phyloP scores from a whole-genome alignment of 2,113 vertebrate genomes.

The Hemibagrus wyckioides region DNA sequence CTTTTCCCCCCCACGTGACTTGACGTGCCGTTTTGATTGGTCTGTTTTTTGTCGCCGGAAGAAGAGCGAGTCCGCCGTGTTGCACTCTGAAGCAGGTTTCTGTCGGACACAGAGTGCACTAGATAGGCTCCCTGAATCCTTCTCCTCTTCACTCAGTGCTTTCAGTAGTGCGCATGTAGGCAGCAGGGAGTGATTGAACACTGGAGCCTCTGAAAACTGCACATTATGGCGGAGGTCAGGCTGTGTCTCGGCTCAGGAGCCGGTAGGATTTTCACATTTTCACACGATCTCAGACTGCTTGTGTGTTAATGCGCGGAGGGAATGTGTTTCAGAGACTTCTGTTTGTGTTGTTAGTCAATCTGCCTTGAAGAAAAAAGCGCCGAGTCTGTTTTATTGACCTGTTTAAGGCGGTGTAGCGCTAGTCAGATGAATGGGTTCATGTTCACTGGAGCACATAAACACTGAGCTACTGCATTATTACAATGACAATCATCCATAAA shows the following conservation, averaged over 20 bases:
- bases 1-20: background rate
- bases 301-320: background rate
- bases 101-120: background rate
- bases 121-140: background rate
- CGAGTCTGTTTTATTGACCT: background rate
- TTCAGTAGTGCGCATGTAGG: constrained; percentile 20
- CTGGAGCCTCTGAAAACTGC: background rate
- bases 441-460: background rate
- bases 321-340: background rate
- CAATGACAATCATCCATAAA: background rate
- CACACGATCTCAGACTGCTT: background rate
- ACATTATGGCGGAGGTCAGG: constrained; percentile 51
- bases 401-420: background rate
- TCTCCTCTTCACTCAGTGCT: background rate
- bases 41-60: background rate
- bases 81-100: background rate
- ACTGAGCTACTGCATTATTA: background rate
- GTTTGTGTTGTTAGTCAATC: background rate
- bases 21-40: constrained; percentile 17
- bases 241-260: background rate
- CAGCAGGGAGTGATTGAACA: background rate
- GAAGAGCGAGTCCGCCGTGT: background rate
- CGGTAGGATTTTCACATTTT: constrained; percentile 19
- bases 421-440: background rate
- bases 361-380: background rate